These are phyloP conservation scores for Oryzias woworae DNA, from an alignment of 2,113 vertebrate genomes.

Conservation along the genomic window DNA sequence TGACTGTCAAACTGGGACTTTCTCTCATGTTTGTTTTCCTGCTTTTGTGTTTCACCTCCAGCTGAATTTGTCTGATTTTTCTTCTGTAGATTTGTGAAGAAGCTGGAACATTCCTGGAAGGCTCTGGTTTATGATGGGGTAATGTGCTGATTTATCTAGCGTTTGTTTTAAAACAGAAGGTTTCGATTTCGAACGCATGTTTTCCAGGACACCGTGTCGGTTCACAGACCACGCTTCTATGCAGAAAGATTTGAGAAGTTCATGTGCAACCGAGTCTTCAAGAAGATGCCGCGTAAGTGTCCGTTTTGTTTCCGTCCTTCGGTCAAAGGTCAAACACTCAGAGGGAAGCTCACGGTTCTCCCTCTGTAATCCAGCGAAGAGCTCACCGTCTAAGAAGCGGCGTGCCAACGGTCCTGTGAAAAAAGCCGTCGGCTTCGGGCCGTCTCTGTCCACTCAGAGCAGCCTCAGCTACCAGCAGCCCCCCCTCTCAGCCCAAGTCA, in stretches of 20 bases:
- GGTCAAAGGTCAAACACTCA: slow-evolving; percentile 13
- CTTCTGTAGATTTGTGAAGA: slow-evolving; percentile 86
- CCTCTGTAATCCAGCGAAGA: slow-evolving; percentile 76
- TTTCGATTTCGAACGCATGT: neutral
- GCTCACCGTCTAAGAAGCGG: slow-evolving; percentile 88
- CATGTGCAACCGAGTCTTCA: slow-evolving; percentile 91
- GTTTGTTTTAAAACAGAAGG: neutral
- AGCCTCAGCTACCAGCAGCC: slow-evolving; percentile 33
- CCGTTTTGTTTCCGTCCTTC: neutral
- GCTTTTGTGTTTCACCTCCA: neutral
- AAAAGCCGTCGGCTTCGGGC: slow-evolving; percentile 53
- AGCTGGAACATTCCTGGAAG: slow-evolving; percentile 95
- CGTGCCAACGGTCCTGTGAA: slow-evolving; percentile 72
- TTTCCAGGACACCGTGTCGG: slow-evolving; percentile 89
- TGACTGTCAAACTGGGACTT: too few species aligned
- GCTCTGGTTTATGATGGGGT: slow-evolving; percentile 93
- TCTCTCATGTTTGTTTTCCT: slow-evolving; percentile 5
- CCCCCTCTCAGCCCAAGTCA: slow-evolving; percentile 37
- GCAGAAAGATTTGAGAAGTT: slow-evolving; percentile 93
- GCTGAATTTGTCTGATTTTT: neutral
- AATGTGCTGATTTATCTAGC: slow-evolving; percentile 27
- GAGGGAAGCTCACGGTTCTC: slow-evolving; percentile 2
- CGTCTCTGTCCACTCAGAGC: slow-evolving; percentile 40
- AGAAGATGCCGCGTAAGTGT: slow-evolving; percentile 82
- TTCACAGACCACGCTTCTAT: slow-evolving; percentile 93